Conservation (phyloP, 92 coral and sea anemone species). For the Porites evermanni region DNA sequence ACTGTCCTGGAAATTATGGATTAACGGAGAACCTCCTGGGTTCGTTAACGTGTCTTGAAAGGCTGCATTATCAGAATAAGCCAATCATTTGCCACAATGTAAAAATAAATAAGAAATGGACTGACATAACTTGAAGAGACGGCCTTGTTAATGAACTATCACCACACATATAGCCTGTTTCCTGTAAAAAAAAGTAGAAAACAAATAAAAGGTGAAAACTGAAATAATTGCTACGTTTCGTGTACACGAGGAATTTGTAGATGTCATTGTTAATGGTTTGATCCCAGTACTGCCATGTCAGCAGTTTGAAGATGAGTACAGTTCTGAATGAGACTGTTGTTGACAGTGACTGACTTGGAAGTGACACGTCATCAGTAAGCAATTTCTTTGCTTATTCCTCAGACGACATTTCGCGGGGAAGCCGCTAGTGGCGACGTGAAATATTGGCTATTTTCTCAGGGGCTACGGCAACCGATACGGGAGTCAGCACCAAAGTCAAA, state of each 20-base stretch:
- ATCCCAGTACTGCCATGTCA: too few relatives aligned
- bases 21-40: not conserved
- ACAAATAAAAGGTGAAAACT: not conserved
- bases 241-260: not conserved
- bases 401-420: too few relatives aligned
- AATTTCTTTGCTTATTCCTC: too few relatives aligned
- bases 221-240: not conserved
- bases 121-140: constrained; percentile 7
- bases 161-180: constrained; percentile 43
- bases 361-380: too few relatives aligned
- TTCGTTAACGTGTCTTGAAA: not conserved
- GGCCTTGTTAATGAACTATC: constrained; percentile 13
- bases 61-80: not conserved
- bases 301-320: too few relatives aligned
- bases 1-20: not conserved
- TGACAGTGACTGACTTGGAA: too few relatives aligned
- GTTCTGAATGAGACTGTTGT: too few relatives aligned
- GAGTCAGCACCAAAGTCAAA: too few relatives aligned
- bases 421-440: too few relatives aligned
- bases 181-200: not conserved
- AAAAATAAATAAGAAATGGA: constrained; percentile 11
- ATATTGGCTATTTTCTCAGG: too few relatives aligned
- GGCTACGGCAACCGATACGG: too few relatives aligned
- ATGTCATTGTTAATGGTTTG: too few relatives aligned
- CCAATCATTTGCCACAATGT: constrained; percentile 14